Percentiles rank a stretch among this genome's conserved stretches.
Evolutionary conservation across 2,797 vertebrate genomes (phyloP).

Genomic region (Rallus crepitans): DNA sequence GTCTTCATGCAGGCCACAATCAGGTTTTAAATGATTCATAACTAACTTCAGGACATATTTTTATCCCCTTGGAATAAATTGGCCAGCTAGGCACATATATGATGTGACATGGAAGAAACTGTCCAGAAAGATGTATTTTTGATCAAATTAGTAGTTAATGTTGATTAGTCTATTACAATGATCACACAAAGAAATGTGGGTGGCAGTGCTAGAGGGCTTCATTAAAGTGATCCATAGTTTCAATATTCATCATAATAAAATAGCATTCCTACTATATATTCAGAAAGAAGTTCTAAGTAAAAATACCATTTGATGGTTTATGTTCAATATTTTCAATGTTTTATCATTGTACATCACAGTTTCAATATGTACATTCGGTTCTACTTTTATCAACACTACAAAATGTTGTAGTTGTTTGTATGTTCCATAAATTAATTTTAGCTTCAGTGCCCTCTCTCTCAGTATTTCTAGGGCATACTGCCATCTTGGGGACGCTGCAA

Average conservation of each 20-base stretch:
- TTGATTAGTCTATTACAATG: not conserved
- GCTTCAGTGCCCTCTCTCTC: not conserved
- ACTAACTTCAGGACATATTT: not conserved
- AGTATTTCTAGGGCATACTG: conserved; percentile 43
- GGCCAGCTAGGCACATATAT: not conserved
- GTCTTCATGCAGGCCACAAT: not conserved
- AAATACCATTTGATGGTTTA: not conserved
- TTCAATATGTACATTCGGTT: not conserved
- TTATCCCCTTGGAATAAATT: not conserved
- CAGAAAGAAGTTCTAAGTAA: not conserved
- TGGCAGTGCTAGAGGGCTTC: not conserved
- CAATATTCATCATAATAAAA: not conserved
- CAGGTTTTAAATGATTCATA: not conserved
- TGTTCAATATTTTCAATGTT: not conserved
- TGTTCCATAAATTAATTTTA: not conserved
- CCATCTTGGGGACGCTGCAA: conserved; percentile 58
- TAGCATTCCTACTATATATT: not conserved
- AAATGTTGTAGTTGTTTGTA: not conserved
- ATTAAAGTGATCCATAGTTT: not conserved
- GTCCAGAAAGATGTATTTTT: not conserved
- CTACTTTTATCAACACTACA: not conserved
- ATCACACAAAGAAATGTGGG: not conserved
- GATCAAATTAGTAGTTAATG: not conserved
- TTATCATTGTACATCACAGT: not conserved
- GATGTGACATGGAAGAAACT: not conserved